Evolutionary conservation across 1,140 invertebrate species (phyloP), one percentile per base, ranked within the genome.

Genomic region (Zaprionus nigranus): DNA sequence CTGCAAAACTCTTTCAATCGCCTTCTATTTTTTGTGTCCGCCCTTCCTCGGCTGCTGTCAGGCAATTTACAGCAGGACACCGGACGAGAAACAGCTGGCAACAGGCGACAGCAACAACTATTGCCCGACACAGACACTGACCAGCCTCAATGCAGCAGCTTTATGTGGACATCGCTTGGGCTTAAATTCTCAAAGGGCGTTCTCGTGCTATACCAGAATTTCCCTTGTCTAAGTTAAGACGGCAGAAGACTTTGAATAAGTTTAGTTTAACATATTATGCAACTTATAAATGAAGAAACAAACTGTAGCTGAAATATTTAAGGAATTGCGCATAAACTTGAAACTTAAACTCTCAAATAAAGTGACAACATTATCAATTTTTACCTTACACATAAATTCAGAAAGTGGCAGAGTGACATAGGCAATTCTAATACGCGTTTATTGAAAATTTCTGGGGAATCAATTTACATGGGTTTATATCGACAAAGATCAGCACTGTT

Each of bases 111-210:
- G 30, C 43, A 51, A n/a, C 66, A 69, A 69, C 72, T 75, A 59
- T 69, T 75, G 65, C 67, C 72, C 57, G 30, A 30, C 12, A n/a
- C 57, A 15, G 58, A 51, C 26, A 54, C 66, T 62, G 72, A 63
- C 51, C 72, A 75, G 72, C 66, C 40, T 43, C 65, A 75, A 75
- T 15, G 63, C 17, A 38, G 63, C 17, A 38, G 34, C 20, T 59
- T 69, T 63, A 51, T 46, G 11, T 24, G 63, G 11, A 30, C 26
- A 43, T 36, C 30, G 58, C 64, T 28, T 62, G 28, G 46, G 38
- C 38, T 73, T 43, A 73, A 66, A 43, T 67, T 59, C 67, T 74
- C 22, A 53, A 69, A 69, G 56, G 46, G 57, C 13, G 36, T 56
- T 60, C 67, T 58, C 49, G 28, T 68, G 57, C 58, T 38, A 12